Evolutionary conservation across 2,113 vertebrate genomes (phyloP).

Genomic region (Anhinga rufa): DNA sequence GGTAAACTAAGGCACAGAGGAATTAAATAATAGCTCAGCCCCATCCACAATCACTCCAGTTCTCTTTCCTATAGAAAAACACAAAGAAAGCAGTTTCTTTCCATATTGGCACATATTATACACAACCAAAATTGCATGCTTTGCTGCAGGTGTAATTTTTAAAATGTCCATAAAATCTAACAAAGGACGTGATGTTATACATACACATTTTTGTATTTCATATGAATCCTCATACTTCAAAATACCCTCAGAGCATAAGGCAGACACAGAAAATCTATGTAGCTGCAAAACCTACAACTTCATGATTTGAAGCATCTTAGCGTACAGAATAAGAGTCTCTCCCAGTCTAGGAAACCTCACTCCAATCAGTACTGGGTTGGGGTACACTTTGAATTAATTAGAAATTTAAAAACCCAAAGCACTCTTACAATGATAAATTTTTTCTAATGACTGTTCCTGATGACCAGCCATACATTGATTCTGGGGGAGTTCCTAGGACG

Average conservation of each 20-base stretch:
- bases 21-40: background rate
- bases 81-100: background rate
- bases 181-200: background rate
- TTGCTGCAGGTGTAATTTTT: background rate
- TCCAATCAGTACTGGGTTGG: background rate
- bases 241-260: background rate
- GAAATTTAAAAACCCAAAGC: background rate
- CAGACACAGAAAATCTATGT: background rate
- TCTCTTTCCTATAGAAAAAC: background rate
- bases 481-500: background rate
- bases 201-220: background rate
- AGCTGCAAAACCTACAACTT: background rate
- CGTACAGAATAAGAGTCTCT: background rate
- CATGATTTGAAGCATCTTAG: background rate
- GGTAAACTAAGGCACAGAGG: constrained; percentile 7
- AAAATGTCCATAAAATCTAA: background rate
- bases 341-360: background rate
- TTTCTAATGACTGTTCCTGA: background rate
- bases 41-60: background rate
- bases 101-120: background rate
- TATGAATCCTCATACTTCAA: background rate
- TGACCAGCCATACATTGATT: background rate
- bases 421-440: background rate
- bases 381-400: background rate
- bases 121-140: background rate